These are phyloP conservation scores for Xestoiulus laeticollis DNA, from an alignment of 2,888 invertebrate species.

Conservation along the genomic window DNA sequence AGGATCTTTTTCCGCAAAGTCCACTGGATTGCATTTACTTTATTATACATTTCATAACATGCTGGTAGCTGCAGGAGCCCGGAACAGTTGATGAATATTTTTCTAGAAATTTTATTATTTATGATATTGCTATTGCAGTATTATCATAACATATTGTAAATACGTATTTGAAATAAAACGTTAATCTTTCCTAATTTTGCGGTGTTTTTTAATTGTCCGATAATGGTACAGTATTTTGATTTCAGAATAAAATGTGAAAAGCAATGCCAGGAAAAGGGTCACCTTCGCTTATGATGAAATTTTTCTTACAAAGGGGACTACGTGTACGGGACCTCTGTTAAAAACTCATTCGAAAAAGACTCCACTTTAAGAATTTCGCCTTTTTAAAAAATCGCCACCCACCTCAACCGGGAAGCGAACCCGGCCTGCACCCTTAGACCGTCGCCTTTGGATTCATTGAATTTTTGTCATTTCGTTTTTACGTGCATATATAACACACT, in stretches of 20 bases:
- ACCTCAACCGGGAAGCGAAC: no score
- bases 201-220: background rate
- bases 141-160: background rate
- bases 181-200: background rate
- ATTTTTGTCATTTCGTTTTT: background rate
- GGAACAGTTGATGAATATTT: background rate
- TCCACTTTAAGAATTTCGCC: no score
- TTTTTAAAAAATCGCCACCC: no score
- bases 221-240: background rate
- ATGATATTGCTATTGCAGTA: background rate
- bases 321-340: no score
- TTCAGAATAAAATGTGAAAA: background rate
- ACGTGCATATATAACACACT: background rate
- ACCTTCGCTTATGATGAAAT: no score
- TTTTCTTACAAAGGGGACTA: no score
- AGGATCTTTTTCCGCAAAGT: slow-evolving; percentile 52
- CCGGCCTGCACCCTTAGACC: no score
- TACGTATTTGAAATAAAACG: background rate
- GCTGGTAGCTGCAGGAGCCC: slow-evolving; percentile 53
- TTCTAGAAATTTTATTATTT: background rate
- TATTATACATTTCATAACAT: slow-evolving; percentile 54
- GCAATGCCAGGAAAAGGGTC: no score
- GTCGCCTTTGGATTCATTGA: slow-evolving; percentile 19
- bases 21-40: slow-evolving; percentile 50
- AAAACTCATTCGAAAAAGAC: no score